phyloP scores from a whole-genome alignment of 2,113 vertebrate genomes.

The Neogobius melanostomus region DNA sequence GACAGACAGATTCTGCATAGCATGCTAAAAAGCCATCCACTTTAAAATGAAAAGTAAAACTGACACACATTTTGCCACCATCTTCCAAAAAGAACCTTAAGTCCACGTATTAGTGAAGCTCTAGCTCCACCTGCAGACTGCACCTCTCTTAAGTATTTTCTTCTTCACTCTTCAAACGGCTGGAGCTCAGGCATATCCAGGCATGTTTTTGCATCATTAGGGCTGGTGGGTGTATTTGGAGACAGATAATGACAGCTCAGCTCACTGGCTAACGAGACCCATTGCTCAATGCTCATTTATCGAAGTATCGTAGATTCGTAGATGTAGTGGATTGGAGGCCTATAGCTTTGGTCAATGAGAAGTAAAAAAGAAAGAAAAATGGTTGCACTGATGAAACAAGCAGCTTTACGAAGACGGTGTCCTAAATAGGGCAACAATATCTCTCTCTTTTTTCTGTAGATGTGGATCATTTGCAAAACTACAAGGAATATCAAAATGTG shows the following conservation, averaged over 20 bases:
- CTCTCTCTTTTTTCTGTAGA: too few relatives aligned
- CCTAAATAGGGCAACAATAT: not conserved
- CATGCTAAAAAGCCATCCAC: slow-evolving; percentile 64
- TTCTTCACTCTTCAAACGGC: slow-evolving; percentile 53
- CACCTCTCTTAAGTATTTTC: slow-evolving; percentile 56
- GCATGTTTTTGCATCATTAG: slow-evolving; percentile 72
- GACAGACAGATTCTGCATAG: slow-evolving; percentile 63
- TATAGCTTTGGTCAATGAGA: not conserved
- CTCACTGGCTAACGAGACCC: slow-evolving; percentile 56
- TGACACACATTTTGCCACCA: slow-evolving; percentile 12
- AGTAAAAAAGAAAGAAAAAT: slow-evolving; percentile 43
- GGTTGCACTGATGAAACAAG: slow-evolving; percentile 25
- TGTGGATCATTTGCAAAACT: too few relatives aligned
- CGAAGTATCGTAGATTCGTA: slow-evolving; percentile 26
- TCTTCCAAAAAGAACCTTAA: slow-evolving; percentile 22
- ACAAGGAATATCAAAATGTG: too few relatives aligned
- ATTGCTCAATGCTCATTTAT: slow-evolving; percentile 61
- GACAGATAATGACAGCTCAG: slow-evolving; percentile 64
- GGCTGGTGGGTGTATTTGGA: slow-evolving; percentile 63
- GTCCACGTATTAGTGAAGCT: slow-evolving; percentile 35
- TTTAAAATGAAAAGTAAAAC: slow-evolving; percentile 58
- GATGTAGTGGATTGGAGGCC: not conserved
- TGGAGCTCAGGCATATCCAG: slow-evolving; percentile 54
- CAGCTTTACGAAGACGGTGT: slow-evolving; percentile 18
- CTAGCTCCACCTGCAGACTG: slow-evolving; percentile 49